A percentile compares a stretch with the other conserved stretches of the same genome.
Conservation (phyloP, 2,797 vertebrate genomes). For the Capromys pilorides region DNA sequence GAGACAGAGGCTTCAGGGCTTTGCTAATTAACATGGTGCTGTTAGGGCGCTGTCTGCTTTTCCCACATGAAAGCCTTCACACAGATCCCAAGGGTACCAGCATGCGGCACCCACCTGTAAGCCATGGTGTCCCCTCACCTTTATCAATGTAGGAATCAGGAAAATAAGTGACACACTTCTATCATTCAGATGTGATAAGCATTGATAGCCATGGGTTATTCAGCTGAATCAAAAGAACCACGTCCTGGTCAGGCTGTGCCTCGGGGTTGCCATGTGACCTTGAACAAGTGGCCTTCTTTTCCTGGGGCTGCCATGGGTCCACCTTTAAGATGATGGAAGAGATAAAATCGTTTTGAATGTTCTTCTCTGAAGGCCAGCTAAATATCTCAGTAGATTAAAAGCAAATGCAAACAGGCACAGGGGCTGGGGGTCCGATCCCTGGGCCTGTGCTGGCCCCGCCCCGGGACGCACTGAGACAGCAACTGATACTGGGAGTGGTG, state of each 20-base stretch:
- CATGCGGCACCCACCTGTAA: not conserved
- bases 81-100: not conserved
- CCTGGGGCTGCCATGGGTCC: not conserved
- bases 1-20: accelerated
- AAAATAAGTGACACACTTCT: not conserved
- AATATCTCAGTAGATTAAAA: too few relatives aligned
- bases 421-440: too few relatives aligned
- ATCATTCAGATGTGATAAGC: not conserved
- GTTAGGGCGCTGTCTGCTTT: not conserved
- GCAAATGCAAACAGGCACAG: too few relatives aligned
- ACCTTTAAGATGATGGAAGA: not conserved
- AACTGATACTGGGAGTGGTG: too few relatives aligned
- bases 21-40: not conserved
- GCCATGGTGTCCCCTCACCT: not conserved
- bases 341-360: not conserved
- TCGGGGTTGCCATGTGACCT: not conserved
- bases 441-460: too few relatives aligned
- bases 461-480: too few relatives aligned
- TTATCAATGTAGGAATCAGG: constrained; percentile 10
- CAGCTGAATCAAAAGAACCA: not conserved
- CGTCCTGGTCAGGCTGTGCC: not conserved
- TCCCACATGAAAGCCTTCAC: not conserved
- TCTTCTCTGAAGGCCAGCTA: not conserved
- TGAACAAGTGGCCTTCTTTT: not conserved
- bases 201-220: not conserved